phyloP scores from a whole-genome alignment of 2,888 invertebrate genomes.

The Aphodius granarius region DNA sequence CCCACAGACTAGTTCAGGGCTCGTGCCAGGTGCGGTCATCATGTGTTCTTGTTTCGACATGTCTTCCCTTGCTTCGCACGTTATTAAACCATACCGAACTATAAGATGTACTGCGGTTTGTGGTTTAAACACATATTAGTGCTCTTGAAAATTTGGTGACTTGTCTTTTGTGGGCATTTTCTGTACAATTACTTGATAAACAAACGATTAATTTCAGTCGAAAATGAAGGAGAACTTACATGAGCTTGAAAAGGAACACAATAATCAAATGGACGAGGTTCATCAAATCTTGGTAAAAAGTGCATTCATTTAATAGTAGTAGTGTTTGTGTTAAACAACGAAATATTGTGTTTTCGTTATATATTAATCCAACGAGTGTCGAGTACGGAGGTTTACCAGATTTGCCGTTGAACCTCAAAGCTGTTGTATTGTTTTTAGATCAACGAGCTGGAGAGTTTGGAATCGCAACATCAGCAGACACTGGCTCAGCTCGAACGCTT shows the following conservation, averaged over 20 bases:
- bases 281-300: neutral
- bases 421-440: slow-evolving; percentile 10
- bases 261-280: neutral
- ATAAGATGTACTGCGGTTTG: too few species aligned
- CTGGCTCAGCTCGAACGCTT: slow-evolving; percentile 20
- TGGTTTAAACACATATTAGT: too few species aligned
- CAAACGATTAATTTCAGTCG: neutral
- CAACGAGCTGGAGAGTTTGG: slow-evolving; percentile 23
- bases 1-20: too few species aligned
- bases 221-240: neutral
- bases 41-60: too few species aligned
- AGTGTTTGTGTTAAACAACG: too few species aligned
- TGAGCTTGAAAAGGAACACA: neutral
- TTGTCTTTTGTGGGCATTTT: too few species aligned
- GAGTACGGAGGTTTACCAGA: neutral
- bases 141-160: too few species aligned
- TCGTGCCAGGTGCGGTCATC: too few species aligned
- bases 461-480: slow-evolving; percentile 20
- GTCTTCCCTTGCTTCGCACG: too few species aligned
- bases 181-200: too few species aligned
- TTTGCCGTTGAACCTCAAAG: neutral
- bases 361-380: neutral
- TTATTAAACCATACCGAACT: too few species aligned
- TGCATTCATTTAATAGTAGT: neutral
- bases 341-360: neutral